These are phyloP conservation scores for Diarsia brunnea DNA, from an alignment of 2,888 invertebrate species.

Conservation along the genomic window DNA sequence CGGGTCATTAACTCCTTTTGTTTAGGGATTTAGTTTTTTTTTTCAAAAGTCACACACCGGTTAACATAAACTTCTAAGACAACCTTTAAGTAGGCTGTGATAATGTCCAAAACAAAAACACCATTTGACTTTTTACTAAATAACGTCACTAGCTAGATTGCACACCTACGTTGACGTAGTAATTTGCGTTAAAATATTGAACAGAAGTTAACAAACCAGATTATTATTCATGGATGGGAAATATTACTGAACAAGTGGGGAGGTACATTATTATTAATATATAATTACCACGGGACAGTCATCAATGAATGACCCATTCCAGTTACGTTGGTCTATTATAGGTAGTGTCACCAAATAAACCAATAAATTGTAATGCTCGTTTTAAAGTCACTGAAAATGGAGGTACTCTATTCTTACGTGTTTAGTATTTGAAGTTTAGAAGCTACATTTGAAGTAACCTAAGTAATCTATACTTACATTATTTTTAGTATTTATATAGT, in stretches of 20 bases:
- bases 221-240: conserved; percentile 43
- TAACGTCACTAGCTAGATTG: conserved; percentile 16
- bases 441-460: neutral
- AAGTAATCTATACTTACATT: neutral
- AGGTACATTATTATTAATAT: conserved; percentile 39
- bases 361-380: neutral
- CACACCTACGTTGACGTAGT: conserved; percentile 3
- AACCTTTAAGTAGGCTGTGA: no score
- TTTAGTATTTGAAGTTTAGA: no score
- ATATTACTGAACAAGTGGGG: conserved; percentile 39
- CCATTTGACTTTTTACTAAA: conserved; percentile 19
- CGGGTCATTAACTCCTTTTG: conserved; percentile 63
- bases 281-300: conserved; percentile 9
- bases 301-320: conserved; percentile 13
- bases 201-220: conserved; percentile 33
- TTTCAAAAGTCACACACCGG: neutral
- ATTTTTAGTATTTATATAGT: neutral
- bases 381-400: neutral
- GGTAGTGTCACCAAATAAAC: conserved; percentile 1
- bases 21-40: conserved; percentile 37
- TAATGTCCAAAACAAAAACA: conserved; percentile 1
- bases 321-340: neutral
- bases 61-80: neutral
- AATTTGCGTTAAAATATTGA: conserved; percentile 47
- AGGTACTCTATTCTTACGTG: neutral